Base-by-base conservation (phyloP, 2,113 vertebrate genomes). In the Oryzias melastigma region DNA sequence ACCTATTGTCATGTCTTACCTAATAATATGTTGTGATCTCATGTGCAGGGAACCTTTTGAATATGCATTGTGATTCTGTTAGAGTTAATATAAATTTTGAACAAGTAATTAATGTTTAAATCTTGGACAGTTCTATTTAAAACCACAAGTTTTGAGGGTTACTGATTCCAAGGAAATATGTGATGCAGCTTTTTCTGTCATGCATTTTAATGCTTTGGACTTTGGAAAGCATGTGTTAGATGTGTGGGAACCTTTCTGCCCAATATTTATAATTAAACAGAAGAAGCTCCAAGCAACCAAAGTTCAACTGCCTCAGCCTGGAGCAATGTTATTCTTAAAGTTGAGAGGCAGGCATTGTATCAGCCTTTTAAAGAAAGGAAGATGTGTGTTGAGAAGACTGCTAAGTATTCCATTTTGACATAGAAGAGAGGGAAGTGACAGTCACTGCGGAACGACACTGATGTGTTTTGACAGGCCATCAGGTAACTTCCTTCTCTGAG, bases 261-360 rank as follows among this genome's bases (percentile, higher is more conserved):
- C 66, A 62, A 83, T 71, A 63, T 79, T 85, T 83, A 80, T 80
- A 81, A 82, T 75, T 73, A 62, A 45, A 60, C 75, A 51, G 64
- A 73, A 82, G 63, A 76, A 52, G 52, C 73, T 60, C 22, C 49
- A 71, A 83, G 82, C 83, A 81, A 78, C 86, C 79, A 84, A 50
- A 20, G 57, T 27, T 27, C 25, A 35, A 35, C 35, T 35, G 35
- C 35, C 29, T 35, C 29, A 62, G 69, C 58, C 49, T 35, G 27
- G 8, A 68, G 69, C 65, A 58, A 49, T 79, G 78, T 68, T 82
- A 77, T 81, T 75, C 71, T 69, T 60, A 74, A 63, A 79, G 70
- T 71, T 66, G 65, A 40, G 51, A 73, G 69, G 49, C 62, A 71
- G 61, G 58, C 47, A 43, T 35, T 63, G 58, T 78, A 77, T 79